phyloP scores from a whole-genome alignment of 2,888 invertebrate species.

The Prosapia bicincta region DNA sequence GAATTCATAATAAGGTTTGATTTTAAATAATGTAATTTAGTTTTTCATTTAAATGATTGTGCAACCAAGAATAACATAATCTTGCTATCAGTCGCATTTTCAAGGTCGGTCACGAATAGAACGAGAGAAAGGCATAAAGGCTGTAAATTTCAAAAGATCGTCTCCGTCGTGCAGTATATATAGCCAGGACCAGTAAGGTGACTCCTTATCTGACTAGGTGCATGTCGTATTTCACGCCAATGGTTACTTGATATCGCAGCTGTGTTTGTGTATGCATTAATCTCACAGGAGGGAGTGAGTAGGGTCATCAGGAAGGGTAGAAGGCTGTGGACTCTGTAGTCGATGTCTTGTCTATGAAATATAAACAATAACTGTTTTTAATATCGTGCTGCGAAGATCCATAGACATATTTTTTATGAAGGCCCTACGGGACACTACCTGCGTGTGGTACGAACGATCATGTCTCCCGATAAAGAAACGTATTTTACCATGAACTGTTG shows the following conservation, averaged over 20 bases:
- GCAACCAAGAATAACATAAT: too few species aligned
- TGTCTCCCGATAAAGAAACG: too few species aligned
- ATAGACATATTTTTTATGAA: too few species aligned
- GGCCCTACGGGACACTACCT: too few species aligned
- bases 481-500: too few species aligned
- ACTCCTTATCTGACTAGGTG: not conserved
- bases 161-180: not conserved
- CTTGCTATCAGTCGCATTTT: not conserved
- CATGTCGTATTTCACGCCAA: not conserved
- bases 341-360: not conserved
- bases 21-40: too few species aligned
- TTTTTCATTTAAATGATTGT: too few species aligned
- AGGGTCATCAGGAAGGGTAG: not conserved
- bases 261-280: not conserved
- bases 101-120: not conserved
- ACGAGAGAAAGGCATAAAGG: not conserved
- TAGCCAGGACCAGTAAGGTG: not conserved
- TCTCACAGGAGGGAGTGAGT: not conserved
- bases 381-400: not conserved
- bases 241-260: not conserved
- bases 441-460: too few species aligned
- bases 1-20: too few species aligned
- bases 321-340: not conserved
- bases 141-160: not conserved
- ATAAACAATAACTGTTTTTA: not conserved